A percentile compares a stretch with the other conserved stretches of the same genome.
These are phyloP conservation scores for Nannospalax galili DNA, from an alignment of 2,113 vertebrate genomes.

Conservation along the genomic window DNA sequence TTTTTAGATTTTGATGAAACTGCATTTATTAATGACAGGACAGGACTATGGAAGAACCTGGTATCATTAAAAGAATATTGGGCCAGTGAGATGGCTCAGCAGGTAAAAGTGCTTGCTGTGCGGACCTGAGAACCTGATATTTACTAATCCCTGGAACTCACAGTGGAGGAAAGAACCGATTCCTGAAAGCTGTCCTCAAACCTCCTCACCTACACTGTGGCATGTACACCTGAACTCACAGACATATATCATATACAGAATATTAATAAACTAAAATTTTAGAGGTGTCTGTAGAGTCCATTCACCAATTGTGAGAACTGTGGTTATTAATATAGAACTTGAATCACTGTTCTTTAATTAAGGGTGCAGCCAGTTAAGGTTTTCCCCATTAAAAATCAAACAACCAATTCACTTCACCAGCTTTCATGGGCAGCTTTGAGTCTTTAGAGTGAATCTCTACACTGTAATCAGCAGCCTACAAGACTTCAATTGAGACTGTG, in stretches of 20 bases:
- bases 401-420: conserved; percentile 32
- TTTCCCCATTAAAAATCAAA: conserved; percentile 1
- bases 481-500: conserved; percentile 57
- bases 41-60: background rate
- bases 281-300: background rate
- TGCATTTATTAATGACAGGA: background rate
- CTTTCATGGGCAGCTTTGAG: background rate
- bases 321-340: background rate
- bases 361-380: conserved; percentile 4
- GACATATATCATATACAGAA: rapidly evolving
- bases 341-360: background rate
- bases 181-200: background rate
- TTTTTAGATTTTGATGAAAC: conserved; percentile 25
- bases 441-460: background rate
- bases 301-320: conserved; percentile 28
- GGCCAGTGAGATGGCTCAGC: background rate
- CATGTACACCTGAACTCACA: background rate
- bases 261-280: background rate
- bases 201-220: too few relatives aligned
- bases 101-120: background rate
- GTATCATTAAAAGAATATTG: background rate
- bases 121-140: background rate
- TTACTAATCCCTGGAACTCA: background rate
- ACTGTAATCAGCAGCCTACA: conserved; percentile 43
- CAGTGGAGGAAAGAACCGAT: background rate